Base-by-base conservation (phyloP, 2,888 invertebrate species). In the Caenorhabditis sinica region DNA sequence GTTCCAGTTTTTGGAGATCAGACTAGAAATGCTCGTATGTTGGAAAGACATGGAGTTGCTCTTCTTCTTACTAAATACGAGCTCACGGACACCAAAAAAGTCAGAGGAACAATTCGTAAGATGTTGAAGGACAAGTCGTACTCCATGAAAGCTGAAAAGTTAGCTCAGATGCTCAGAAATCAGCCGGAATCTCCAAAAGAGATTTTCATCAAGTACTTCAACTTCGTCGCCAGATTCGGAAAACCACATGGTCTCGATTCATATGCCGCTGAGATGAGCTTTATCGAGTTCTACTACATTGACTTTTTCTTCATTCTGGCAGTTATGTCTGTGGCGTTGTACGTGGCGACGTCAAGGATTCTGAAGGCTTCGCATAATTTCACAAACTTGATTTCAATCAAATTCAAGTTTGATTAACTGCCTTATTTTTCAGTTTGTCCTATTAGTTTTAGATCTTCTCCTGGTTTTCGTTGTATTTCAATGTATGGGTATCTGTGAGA, bases 1-100 rank as follows among this genome's bases (percentile, higher is more conserved):
- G 77, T 83, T 15, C 86, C 88, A 43, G 61, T 88, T 5, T 88
- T 88, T 45, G 85, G 82, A n/a, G 88, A 88, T 58, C 88, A 88
- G 36, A 53, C 77, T 5, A 72, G 86, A 63, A 88, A 88, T 51
- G 75, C 73, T 0, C 40, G 66, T 23, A 85, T 79, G 82, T 63
- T 86, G 45, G 81, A 81, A 36, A 80, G 85, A 66, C 85, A 85
- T 33, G 85, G 82, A 71, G 72, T 63, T 17, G 86, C 85, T 23
- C 63, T 83, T 45, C 36, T 82, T 13, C 43, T 87, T 40, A 73
- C 72, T 8, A 87, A 87, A 76, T 30, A 73, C 53, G 83, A 87
- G 8, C 23, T 87, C 20, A 33, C 43, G 17, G 58, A 82, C 36
- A 43, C 23, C 43, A 68, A 79, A 25, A 71, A 65, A n/a, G 66